Percentiles rank a stretch among this genome's conserved stretches.
These are phyloP conservation scores for Caloenas nicobarica DNA, from an alignment of 2,113 vertebrate species.

Conservation along the genomic window DNA sequence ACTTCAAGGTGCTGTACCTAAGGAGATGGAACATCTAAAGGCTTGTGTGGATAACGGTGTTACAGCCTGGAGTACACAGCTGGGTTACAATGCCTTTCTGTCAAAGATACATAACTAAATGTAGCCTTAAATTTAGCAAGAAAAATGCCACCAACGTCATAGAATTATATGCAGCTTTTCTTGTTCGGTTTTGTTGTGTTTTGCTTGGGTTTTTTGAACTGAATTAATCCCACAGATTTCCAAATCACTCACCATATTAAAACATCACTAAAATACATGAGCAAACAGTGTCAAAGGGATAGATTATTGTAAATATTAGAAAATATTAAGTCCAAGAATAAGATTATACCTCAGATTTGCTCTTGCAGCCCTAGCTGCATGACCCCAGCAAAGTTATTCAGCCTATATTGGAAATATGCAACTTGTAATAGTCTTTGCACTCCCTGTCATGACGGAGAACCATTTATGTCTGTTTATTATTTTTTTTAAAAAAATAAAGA, in stretches of 20 bases:
- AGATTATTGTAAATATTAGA: neutral
- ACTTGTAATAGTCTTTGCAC: neutral
- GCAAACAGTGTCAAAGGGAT: neutral
- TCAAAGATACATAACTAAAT: neutral
- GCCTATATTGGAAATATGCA: neutral
- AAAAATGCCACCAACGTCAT: neutral
- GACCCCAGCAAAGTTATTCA: neutral
- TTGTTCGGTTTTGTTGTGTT: neutral
- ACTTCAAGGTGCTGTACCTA: neutral
- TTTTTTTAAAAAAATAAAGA: neutral
- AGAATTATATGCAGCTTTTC: neutral
- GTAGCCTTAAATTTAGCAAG: neutral
- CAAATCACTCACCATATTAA: neutral
- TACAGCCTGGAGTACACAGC: neutral
- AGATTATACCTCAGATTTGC: neutral
- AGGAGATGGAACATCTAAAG: neutral
- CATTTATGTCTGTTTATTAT: neutral
- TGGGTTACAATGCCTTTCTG: neutral
- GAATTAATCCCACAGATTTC: neutral
- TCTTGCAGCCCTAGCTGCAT: neutral
- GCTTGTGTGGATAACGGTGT: neutral
- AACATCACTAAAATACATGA: neutral
- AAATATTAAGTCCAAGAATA: neutral
- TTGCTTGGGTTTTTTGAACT: rapidly evolving
- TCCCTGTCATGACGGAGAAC: neutral